Conservation (phyloP, 2,888 invertebrate species). For the Erebia palarica region DNA sequence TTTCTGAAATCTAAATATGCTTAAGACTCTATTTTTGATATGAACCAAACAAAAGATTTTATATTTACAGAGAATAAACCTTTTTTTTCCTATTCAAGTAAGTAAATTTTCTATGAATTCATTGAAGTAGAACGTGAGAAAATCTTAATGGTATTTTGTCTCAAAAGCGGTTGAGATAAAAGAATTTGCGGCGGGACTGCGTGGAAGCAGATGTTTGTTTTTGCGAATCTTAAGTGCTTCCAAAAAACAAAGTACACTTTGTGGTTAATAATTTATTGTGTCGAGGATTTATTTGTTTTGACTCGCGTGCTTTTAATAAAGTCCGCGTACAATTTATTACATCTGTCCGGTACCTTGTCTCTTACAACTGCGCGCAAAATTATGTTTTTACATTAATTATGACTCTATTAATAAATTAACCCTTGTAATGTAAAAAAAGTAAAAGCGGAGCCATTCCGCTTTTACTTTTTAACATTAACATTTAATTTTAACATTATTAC, state of each 20-base stretch:
- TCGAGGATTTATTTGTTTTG: slow-evolving; percentile 48
- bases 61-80: background rate
- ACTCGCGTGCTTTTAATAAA: slow-evolving; percentile 46
- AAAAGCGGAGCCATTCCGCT: too few species aligned
- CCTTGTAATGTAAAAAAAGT: too few species aligned
- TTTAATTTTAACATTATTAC: background rate
- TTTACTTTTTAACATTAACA: too few species aligned
- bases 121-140: slow-evolving; percentile 22
- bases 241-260: slow-evolving; percentile 39
- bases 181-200: slow-evolving; percentile 21
- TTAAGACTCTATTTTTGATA: too few species aligned
- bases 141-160: slow-evolving; percentile 2
- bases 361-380: slow-evolving; percentile 38
- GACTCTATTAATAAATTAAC: slow-evolving; percentile 23
- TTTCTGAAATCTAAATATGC: too few species aligned
- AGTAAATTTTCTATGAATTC: background rate
- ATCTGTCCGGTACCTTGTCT: slow-evolving; percentile 40
- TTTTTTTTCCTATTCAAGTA: background rate
- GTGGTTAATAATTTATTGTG: slow-evolving; percentile 46
- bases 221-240: slow-evolving; percentile 31
- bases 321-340: slow-evolving; percentile 42
- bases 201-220: slow-evolving; percentile 35
- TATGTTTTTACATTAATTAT: slow-evolving; percentile 37
- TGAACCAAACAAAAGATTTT: too few species aligned
- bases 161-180: slow-evolving; percentile 24